These are phyloP conservation scores for Burhinus bistriatus DNA, from an alignment of 2,113 vertebrate genomes.

Conservation along the genomic window DNA sequence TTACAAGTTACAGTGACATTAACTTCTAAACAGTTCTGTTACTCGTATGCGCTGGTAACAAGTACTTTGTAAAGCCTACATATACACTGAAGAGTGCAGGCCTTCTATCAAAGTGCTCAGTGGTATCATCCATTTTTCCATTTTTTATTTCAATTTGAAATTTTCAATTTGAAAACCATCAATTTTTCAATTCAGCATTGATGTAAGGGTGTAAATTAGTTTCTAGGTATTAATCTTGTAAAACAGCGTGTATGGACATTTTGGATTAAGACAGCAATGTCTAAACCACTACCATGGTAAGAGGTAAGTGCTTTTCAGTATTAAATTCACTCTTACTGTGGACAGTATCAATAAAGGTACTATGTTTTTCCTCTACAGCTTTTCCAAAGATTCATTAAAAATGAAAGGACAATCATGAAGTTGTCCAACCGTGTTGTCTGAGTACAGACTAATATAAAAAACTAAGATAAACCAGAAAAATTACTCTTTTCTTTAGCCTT, in stretches of 20 bases:
- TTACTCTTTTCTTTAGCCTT: not conserved
- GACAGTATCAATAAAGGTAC: not conserved
- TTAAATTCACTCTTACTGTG: not conserved
- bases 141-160: not conserved
- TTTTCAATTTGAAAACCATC: not conserved
- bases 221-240: not conserved
- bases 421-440: not conserved
- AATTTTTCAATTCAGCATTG: not conserved
- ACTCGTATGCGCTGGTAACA: not conserved
- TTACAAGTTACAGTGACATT: not conserved
- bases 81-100: not conserved
- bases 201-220: not conserved
- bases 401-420: not conserved
- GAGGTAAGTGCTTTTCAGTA: not conserved
- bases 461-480: not conserved
- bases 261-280: not conserved
- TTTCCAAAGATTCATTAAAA: not conserved
- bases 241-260: not conserved
- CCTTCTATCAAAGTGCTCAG: not conserved
- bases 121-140: not conserved
- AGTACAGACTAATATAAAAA: not conserved
- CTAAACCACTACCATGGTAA: not conserved
- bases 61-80: not conserved
- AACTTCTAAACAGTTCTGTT: not conserved
- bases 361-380: not conserved